Base-by-base conservation (phyloP, 2,888 invertebrate species). In the Lepidocyrtinus sp. region DNA sequence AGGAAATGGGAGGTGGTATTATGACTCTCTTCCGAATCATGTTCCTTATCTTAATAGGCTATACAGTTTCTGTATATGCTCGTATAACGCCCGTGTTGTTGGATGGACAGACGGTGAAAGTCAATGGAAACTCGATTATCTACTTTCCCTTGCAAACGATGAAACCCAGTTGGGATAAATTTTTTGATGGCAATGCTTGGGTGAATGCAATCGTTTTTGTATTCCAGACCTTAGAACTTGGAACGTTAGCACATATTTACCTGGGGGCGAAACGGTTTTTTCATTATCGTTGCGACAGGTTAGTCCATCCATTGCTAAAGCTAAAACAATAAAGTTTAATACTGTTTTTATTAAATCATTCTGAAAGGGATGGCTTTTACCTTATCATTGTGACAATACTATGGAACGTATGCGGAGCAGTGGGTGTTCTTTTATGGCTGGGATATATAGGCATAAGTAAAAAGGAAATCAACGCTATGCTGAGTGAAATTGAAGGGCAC, bases 251-350 rank as follows among this genome's bases (percentile, higher is more conserved):
- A 24, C 82, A 84, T 70, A 67, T 78, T 0, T 85, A 85, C 63
- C 50, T 85, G 19, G 84, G 82, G 0, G 84, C 85, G 2, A 83
- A 82, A 59, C 46, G 27, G 5, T 84, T 82, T 59, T 85, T 82
- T 36, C 85, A 85, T 21, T 85, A 85, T 21, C 69, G 82, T 15
- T 72, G 71, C 50, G 68, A 68, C 7, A 63, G 76, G 81, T 81
- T 25, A 2, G 22, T 26, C 21, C 25, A 55, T 27, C 22, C 3
- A 24, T 17, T 73, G 61, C 26, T 72, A n/a, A n/a, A n/a, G n/a
- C 2, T n/a, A 19, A 46, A 26, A 55, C 2, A 2, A 61, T 45
- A 17, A 69, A 12, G 24, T 65, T 3, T 19, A 22, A 26, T n/a
- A 25, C 22, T n/a, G 17, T 45, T 26, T 17, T 67, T 21, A 2